Evolutionary conservation across 64 coral and sea anemone genomes (phyloP).

Genomic region (Montipora capricornis): DNA sequence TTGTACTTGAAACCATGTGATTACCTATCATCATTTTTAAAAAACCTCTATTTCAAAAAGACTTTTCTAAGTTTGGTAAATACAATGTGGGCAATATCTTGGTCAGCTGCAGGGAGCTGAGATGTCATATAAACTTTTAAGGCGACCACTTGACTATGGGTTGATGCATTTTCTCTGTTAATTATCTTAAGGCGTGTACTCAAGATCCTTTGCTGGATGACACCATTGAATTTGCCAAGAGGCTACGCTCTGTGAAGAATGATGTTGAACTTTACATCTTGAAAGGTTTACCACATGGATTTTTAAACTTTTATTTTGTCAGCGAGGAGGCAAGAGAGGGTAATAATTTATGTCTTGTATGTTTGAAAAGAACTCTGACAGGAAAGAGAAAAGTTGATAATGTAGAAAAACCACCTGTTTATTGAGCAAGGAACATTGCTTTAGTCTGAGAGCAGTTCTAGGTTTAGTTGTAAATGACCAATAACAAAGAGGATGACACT

Average conservation of each 20-base stretch:
- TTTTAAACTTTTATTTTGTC: constrained; percentile 94
- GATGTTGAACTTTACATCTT: constrained; percentile 93
- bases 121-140: no score
- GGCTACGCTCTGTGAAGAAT: constrained; percentile 73
- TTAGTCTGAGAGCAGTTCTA: neutral
- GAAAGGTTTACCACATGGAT: constrained; percentile 93
- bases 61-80: no score
- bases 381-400: constrained; percentile 69
- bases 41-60: no score
- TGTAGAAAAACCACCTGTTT: constrained; percentile 68
- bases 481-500: no score
- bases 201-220: constrained; percentile 95
- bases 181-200: constrained; percentile 73
- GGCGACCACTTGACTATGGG: no score
- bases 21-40: no score
- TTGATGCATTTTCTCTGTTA: neutral
- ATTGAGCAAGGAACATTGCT: neutral
- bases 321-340: constrained; percentile 94
- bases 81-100: no score
- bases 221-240: constrained; percentile 93
- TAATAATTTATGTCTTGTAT: constrained; percentile 82
- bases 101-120: no score
- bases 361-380: constrained; percentile 81
- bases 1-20: no score
- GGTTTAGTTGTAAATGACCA: no score